Evolutionary conservation across 2,888 invertebrate species (phyloP).

Genomic region (Perdita meconis): DNA sequence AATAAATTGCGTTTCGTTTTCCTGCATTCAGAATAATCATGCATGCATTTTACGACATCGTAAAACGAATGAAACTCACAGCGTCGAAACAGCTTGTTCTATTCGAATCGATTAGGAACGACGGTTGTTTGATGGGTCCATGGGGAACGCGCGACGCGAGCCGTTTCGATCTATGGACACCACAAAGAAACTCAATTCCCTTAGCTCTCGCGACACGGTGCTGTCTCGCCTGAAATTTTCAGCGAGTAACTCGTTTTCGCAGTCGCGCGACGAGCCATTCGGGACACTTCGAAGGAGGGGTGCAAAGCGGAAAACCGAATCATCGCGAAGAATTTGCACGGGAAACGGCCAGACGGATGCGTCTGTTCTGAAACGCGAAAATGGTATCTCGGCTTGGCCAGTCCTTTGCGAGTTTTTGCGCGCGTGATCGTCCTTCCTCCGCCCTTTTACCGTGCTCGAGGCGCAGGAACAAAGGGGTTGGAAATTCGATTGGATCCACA

Average conservation of each 20-base stretch:
- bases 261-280: not conserved
- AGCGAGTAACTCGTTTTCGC: not conserved
- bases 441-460: not conserved
- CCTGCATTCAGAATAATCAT: too few species aligned
- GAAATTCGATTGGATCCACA: conserved; percentile 59
- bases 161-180: too few species aligned
- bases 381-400: conserved; percentile 2
- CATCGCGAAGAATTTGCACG: not conserved
- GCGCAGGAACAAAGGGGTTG: conserved; percentile 44
- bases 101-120: too few species aligned
- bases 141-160: too few species aligned
- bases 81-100: too few species aligned
- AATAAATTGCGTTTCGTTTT: too few species aligned
- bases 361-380: conserved; percentile 6
- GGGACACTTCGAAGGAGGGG: not conserved
- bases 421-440: not conserved
- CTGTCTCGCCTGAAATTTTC: conserved; percentile 4
- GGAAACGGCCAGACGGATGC: not conserved
- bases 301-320: not conserved
- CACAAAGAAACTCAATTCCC: too few species aligned
- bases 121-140: too few species aligned
- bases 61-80: too few species aligned
- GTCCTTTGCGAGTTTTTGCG: conserved; percentile 16
- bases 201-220: not conserved
- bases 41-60: too few species aligned